A percentile compares a stretch with the other conserved stretches of the same genome.
Evolutionary conservation across 2,888 invertebrate species (phyloP).

Genomic region (Yponomeuta cagnagella): DNA sequence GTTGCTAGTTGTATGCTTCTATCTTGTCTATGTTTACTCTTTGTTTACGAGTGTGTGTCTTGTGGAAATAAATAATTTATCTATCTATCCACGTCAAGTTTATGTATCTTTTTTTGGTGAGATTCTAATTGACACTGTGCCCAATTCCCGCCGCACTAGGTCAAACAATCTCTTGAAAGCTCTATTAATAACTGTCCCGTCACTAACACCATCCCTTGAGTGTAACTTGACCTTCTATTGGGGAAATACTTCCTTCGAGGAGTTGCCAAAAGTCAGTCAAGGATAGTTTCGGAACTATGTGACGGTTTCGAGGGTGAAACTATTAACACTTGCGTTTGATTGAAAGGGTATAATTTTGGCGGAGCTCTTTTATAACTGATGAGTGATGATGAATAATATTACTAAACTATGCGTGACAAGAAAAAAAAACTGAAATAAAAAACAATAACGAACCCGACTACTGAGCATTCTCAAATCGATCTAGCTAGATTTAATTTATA

Average conservation of each 20-base stretch:
- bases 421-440: too few species aligned
- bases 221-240: not conserved
- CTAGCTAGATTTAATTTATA: too few species aligned
- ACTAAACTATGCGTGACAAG: too few species aligned
- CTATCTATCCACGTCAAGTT: too few species aligned
- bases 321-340: not conserved
- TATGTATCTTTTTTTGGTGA: too few species aligned
- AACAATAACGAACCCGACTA: too few species aligned
- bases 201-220: not conserved
- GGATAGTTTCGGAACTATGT: not conserved
- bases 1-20: too few species aligned
- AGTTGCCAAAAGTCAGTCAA: not conserved
- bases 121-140: not conserved
- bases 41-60: too few species aligned
- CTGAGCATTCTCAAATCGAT: too few species aligned
- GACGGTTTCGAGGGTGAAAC: not conserved
- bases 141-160: not conserved
- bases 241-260: not conserved
- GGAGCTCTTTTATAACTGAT: not conserved
- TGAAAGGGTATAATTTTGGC: not conserved
- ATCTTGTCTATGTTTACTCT: too few species aligned
- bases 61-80: too few species aligned
- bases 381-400: too few species aligned
- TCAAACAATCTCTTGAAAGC: not conserved
- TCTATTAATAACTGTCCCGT: not conserved